Evolutionary conservation across 2,113 vertebrate genomes (phyloP).

Genomic region (Phalacrocorax aristotelis): DNA sequence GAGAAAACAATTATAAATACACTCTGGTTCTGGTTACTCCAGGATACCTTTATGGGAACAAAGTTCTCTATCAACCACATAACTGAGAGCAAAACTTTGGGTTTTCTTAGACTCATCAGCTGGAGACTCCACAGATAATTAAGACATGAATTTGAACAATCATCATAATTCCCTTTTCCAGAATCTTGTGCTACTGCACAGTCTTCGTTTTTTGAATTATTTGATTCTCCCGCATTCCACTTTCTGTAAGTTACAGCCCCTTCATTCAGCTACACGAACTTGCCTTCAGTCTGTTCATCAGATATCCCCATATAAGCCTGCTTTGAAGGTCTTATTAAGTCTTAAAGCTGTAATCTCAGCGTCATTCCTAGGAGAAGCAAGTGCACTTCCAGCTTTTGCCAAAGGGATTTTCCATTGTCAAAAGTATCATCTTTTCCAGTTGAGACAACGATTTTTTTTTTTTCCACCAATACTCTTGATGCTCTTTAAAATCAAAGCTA

Average conservation of each 20-base stretch:
- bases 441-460: background rate
- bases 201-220: background rate
- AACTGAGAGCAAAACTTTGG: background rate
- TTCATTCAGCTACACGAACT: background rate
- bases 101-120: background rate
- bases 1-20: background rate
- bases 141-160: background rate
- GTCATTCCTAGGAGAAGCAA: background rate
- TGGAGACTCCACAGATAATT: constrained; percentile 17
- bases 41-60: background rate
- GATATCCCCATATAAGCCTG: background rate
- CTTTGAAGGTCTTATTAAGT: background rate
- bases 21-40: background rate
- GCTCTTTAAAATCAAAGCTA: background rate
- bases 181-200: background rate
- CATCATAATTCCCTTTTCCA: background rate
- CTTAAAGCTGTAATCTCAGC: background rate
- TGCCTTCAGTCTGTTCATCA: background rate
- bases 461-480: background rate
- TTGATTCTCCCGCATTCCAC: background rate
- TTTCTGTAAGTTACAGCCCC: background rate
- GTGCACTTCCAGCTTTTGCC: background rate
- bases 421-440: background rate
- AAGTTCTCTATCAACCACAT: background rate
- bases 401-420: background rate